Evolutionary conservation across 2,888 invertebrate genomes (phyloP).

Genomic region (Mimas tiliae): DNA sequence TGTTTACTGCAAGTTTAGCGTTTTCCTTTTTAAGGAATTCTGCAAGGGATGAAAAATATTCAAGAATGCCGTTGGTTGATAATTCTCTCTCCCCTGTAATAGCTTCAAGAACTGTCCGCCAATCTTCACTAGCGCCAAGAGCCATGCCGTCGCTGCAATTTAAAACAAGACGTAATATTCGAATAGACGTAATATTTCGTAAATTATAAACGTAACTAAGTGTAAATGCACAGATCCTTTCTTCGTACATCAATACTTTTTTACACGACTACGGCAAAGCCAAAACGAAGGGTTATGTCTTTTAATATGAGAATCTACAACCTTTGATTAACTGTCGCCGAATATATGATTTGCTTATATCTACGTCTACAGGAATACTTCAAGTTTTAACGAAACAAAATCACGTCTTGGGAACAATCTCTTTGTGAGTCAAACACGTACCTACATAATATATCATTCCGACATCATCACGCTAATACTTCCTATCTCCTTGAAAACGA

Average conservation of each 20-base stretch:
- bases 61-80: slow-evolving; percentile 69
- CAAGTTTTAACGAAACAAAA: no score
- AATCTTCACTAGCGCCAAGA: slow-evolving; percentile 74
- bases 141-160: slow-evolving; percentile 75
- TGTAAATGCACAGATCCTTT: background rate
- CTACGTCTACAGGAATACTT: no score
- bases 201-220: background rate
- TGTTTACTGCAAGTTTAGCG: slow-evolving; percentile 48
- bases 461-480: background rate
- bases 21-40: slow-evolving; percentile 65
- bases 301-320: no score
- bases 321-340: no score
- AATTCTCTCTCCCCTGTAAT: slow-evolving; percentile 75
- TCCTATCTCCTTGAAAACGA: slow-evolving; percentile 11
- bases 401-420: no score
- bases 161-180: background rate
- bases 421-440: no score
- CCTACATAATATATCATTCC: background rate
- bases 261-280: no score
- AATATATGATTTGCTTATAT: no score
- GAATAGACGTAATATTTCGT: background rate
- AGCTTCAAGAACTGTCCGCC: slow-evolving; percentile 68
- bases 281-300: no score
- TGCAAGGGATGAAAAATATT: slow-evolving; percentile 67
- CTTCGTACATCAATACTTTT: no score